Evolutionary conservation across 2,888 invertebrate species (phyloP).

Genomic region (Aspidiotus rigidus): DNA sequence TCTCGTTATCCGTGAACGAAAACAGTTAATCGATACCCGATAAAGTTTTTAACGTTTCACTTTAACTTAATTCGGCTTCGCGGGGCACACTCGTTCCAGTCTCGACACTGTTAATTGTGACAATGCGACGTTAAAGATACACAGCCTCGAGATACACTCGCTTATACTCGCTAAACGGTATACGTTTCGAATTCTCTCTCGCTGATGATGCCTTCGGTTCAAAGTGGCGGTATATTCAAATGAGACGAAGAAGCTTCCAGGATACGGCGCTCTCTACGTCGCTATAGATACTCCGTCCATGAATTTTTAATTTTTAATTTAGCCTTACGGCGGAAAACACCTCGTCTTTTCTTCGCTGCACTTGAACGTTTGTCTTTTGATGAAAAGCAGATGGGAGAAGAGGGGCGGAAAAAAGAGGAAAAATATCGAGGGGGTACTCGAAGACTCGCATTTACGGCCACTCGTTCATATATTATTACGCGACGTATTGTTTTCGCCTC

Average conservation of each 20-base stretch:
- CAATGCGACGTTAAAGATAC: not conserved
- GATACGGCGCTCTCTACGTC: no score
- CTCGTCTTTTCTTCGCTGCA: not conserved
- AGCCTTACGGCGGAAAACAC: conserved; percentile 3
- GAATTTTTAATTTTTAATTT: conserved; percentile 15
- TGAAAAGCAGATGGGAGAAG: no score
- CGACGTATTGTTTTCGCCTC: not conserved
- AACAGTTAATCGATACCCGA: not conserved
- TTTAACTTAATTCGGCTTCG: not conserved
- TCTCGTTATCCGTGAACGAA: not conserved
- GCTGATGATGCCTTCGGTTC: not conserved
- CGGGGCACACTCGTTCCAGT: not conserved
- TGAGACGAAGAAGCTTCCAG: not conserved
- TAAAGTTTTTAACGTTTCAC: not conserved
- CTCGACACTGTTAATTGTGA: not conserved
- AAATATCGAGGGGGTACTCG: not conserved
- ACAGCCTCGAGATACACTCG: conserved; percentile 2
- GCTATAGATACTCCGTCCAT: not conserved
- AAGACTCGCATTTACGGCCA: conserved; percentile 2
- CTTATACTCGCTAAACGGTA: not conserved
- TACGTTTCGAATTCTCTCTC: not conserved
- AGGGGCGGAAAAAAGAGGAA: no score
- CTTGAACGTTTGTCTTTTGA: no score
- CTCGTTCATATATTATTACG: conserved; percentile 2
- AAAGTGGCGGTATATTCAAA: conserved; percentile 2